Evolutionary conservation across 1,140 invertebrate genomes (phyloP).

Genomic region (Sinella curviseta): DNA sequence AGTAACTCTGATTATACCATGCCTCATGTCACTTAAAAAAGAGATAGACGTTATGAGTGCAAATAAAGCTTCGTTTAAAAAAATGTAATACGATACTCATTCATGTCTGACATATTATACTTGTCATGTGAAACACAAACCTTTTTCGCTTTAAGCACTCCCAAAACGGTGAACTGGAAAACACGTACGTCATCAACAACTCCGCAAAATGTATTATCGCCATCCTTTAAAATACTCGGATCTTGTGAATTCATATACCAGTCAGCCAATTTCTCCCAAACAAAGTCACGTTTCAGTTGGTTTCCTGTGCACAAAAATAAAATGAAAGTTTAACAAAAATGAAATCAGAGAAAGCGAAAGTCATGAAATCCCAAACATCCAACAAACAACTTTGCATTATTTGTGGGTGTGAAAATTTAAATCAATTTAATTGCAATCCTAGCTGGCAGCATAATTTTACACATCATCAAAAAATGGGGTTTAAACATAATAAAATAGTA

Average conservation of each 20-base stretch:
- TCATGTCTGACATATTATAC: too few species aligned
- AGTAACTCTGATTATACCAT: too few species aligned
- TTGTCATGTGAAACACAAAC: constrained; percentile 10
- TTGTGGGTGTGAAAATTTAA: too few species aligned
- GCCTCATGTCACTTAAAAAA: too few species aligned
- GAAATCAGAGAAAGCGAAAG: background rate
- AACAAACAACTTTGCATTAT: too few species aligned
- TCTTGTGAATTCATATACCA: constrained; percentile 4
- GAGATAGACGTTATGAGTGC: too few species aligned
- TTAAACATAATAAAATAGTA: background rate
- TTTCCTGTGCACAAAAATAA: constrained; percentile 11
- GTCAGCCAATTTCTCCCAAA: constrained; percentile 12
- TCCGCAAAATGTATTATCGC: constrained; percentile 16
- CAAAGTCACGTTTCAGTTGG: constrained; percentile 23
- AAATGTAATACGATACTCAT: too few species aligned
- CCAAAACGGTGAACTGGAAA: constrained; percentile 17
- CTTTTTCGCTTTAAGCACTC: constrained; percentile 20
- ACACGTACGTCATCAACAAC: constrained; percentile 22
- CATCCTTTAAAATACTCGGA: constrained; percentile 1
- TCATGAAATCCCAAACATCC: background rate
- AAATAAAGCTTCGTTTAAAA: too few species aligned
- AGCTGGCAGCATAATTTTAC: background rate
- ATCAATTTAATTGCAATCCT: too few species aligned
- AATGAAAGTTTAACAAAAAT: background rate
- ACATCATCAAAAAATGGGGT: background rate